Conservation (phyloP, 2,888 invertebrate genomes). For the Meteorus colon region DNA sequence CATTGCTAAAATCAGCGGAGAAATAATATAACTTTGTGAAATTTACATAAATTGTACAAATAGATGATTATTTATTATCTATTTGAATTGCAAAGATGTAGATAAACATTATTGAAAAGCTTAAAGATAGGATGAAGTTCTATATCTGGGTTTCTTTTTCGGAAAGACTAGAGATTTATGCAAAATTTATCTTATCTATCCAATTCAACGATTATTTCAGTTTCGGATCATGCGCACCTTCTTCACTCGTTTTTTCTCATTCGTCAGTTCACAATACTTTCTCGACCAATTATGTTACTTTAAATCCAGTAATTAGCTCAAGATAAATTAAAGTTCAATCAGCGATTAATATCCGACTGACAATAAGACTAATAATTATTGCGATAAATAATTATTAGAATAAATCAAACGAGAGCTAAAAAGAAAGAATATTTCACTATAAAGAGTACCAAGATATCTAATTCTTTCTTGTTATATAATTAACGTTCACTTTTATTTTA, state of each 20-base stretch:
- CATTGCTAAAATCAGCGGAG: slow-evolving; percentile 26
- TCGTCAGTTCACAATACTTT: neutral
- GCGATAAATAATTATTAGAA: neutral
- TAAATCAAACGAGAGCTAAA: neutral
- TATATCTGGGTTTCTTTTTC: slow-evolving; percentile 52
- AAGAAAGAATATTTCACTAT: neutral
- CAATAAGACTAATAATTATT: neutral
- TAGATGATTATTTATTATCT: slow-evolving; percentile 53
- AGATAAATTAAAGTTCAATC: slow-evolving; percentile 39
- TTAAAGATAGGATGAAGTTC: slow-evolving; percentile 59
- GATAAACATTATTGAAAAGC: slow-evolving; percentile 56
- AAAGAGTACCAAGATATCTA: neutral
- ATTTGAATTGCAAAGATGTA: slow-evolving; percentile 56
- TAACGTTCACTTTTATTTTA: neutral
- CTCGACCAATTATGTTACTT: too few relatives aligned
- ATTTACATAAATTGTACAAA: slow-evolving; percentile 58
- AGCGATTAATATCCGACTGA: slow-evolving; percentile 25
- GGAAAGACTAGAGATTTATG: slow-evolving; percentile 67
- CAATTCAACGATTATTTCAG: slow-evolving; percentile 31
- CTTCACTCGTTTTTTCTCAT: slow-evolving; percentile 34
- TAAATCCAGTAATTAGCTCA: slow-evolving; percentile 26
- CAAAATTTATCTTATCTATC: slow-evolving; percentile 56
- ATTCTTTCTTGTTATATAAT: neutral
- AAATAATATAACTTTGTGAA: slow-evolving; percentile 42
- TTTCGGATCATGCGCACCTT: slow-evolving; percentile 31